Conservation (phyloP, 2,113 vertebrate genomes). For the Pteruthius melanotis region DNA sequence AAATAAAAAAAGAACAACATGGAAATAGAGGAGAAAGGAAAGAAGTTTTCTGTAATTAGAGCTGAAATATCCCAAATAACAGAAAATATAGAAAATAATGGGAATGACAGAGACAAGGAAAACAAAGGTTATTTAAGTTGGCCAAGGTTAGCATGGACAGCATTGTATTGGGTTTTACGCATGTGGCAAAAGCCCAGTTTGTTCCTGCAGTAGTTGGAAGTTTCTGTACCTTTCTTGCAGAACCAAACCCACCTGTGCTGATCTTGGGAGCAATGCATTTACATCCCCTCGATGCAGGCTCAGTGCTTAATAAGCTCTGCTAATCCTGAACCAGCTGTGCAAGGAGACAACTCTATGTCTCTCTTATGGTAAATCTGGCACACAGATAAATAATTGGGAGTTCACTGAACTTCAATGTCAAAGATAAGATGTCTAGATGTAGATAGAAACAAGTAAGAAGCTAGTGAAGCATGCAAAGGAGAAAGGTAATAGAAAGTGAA, state of each 20-base stretch:
- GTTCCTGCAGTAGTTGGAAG: neutral
- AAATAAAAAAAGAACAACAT: neutral
- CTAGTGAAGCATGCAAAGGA: neutral
- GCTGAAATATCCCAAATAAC: neutral
- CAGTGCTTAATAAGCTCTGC: neutral
- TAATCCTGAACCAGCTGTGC: neutral
- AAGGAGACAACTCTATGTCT: neutral
- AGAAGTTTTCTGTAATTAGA: neutral
- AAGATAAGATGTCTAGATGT: neutral
- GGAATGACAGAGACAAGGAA: neutral
- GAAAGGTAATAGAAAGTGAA: neutral
- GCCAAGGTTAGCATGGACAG: neutral
- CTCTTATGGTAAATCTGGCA: neutral
- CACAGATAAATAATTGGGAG: neutral
- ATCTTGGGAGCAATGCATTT: neutral
- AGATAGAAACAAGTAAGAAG: constrained; percentile 3
- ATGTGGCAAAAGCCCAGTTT: neutral
- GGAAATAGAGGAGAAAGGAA: neutral
- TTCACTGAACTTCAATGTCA: neutral
- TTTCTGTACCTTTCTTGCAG: neutral
- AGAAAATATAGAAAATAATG: neutral
- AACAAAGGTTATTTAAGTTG: neutral
- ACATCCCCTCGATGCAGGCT: fast-evolving
- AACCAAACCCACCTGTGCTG: neutral
- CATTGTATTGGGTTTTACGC: neutral